A percentile compares a stretch with the other conserved stretches of the same genome.
phyloP scores from a whole-genome alignment of 2,888 invertebrate genomes.

The Cephus nigrinus region DNA sequence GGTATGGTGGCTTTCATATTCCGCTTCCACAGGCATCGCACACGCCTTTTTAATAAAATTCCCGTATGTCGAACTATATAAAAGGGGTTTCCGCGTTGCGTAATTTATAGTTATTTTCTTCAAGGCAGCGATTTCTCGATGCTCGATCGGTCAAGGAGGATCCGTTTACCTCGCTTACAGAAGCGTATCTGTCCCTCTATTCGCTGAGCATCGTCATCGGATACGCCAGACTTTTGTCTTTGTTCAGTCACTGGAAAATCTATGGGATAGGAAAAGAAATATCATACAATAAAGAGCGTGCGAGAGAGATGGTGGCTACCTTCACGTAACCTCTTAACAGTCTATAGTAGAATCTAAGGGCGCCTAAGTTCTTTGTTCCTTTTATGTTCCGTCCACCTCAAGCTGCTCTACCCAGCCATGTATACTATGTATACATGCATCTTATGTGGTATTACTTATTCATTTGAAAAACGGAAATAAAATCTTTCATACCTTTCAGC shows the following conservation, averaged over 20 bases:
- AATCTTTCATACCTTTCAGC: not conserved
- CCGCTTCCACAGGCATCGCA: not conserved
- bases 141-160: not conserved
- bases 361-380: not conserved
- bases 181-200: not conserved
- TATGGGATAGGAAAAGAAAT: not conserved
- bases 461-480: not conserved
- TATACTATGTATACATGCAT: not conserved
- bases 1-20: not conserved
- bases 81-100: not conserved
- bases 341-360: not conserved
- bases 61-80: not conserved
- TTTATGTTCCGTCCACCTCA: not conserved
- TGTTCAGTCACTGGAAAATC: conserved; percentile 29
- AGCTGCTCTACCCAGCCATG: not conserved
- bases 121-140: not conserved
- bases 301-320: not conserved
- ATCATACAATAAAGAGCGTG: not conserved
- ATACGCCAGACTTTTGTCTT: conserved; percentile 17
- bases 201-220: not conserved
- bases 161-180: not conserved
- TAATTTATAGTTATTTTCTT: not conserved
- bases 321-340: not conserved
- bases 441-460: not conserved
- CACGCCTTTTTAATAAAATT: not conserved